Conservation (phyloP, 2,888 invertebrate genomes). For the Drosophila cracens region DNA sequence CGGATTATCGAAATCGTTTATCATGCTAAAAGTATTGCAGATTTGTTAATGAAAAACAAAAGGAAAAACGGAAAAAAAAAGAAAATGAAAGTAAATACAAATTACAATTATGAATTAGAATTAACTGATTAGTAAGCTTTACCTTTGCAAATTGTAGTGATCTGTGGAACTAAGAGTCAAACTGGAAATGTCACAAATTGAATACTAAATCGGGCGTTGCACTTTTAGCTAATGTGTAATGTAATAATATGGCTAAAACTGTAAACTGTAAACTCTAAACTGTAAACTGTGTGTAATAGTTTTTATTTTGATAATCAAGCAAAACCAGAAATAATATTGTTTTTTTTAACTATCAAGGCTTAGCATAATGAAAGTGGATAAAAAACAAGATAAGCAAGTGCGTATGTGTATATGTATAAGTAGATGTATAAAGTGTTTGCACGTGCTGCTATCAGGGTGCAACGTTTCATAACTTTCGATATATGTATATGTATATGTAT, state of each 20-base stretch:
- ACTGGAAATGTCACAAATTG: conserved; percentile 35
- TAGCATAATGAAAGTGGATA: conserved; percentile 28
- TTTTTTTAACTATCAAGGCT: conserved; percentile 34
- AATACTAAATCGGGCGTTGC: conserved; percentile 22
- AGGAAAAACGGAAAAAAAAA: background rate
- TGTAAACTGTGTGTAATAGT: conserved; percentile 35
- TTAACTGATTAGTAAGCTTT: conserved; percentile 72
- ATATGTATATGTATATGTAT: conserved; percentile 2
- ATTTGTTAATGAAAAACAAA: conserved; percentile 18
- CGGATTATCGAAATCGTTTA: conserved; percentile 14
- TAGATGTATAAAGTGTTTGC: conserved; percentile 59
- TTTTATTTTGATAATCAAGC: conserved; percentile 44
- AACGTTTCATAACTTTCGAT: conserved; percentile 47
- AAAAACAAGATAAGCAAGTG: conserved; percentile 39
- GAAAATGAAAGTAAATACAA: conserved; percentile 13
- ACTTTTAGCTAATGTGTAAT: conserved; percentile 12
- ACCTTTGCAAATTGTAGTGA: conserved; percentile 78
- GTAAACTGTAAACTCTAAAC: conserved; percentile 4
- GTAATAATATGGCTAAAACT: conserved; percentile 9
- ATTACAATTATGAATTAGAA: conserved; percentile 40
- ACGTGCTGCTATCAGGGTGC: conserved; percentile 37
- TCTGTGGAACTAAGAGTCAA: conserved; percentile 52
- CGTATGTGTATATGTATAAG: conserved; percentile 60
- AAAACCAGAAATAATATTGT: conserved; percentile 17
- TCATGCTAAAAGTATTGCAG: conserved; percentile 8